Evolutionary conservation across 2,888 invertebrate genomes (phyloP), one percentile per base, ranked within the genome.

Genomic region (Acanthosepion esculentum): DNA sequence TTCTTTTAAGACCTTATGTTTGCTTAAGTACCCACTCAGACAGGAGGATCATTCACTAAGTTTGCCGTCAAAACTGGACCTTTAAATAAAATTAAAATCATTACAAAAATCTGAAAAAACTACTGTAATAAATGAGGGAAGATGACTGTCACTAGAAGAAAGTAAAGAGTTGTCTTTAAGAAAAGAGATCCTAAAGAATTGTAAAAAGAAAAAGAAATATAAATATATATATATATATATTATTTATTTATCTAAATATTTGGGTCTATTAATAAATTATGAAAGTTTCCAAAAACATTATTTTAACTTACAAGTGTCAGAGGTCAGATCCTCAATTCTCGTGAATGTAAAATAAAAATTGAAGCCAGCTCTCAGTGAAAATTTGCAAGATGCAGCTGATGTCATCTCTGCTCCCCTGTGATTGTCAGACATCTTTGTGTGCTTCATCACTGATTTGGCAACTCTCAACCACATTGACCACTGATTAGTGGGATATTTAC

Each of bases 141-240:
- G 78, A 78, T 23, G 33, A n/a, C 78, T 78, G 78, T 78, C 78
- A 78, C 10, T n/a, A n/a, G 78, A 78, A 78, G n/a, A 78, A 78
- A 78, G 78, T 15, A 78, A n/a, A 78, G 78, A 78, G 78, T 78
- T 78, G n/a, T 78, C 78, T 78, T 78, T 15, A 78, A 78, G 78
- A 78, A 78, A 78, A 78, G 78, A n/a, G n/a, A 78, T 78, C 78
- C 78, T 78, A 33, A n/a, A 78, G n/a, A 78, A 15, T 78, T 78
- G 78, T 78, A 78, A 78, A 78, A 78, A 78, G 78, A 78, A 78
- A 78, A 33, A 78, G 33, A 78, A 15, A 78, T 78, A 78, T 78
- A 78, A 33, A 78, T 78, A 78, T 78, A n/a, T 78, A 78, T 78
- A 78, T 78, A 78, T 78, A 78, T 78, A n/a, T 78, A 78, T 78